Evolutionary conservation across 2,113 vertebrate genomes (phyloP).

Genomic region (Oncorhynchus keta): DNA sequence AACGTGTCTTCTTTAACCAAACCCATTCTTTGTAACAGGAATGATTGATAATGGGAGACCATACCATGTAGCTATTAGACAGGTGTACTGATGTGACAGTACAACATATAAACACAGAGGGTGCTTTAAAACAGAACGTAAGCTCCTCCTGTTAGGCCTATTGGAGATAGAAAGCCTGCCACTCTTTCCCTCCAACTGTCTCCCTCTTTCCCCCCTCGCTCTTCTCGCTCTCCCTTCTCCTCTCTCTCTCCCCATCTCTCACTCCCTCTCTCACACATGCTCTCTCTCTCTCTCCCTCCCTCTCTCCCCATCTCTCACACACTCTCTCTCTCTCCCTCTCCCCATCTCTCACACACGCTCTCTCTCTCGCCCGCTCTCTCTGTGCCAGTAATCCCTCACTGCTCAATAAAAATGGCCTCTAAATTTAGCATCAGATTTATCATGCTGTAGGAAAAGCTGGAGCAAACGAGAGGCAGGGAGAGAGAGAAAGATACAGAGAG

Average conservation of each 20-base stretch:
- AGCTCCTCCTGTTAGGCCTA: conserved; percentile 18
- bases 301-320: conserved; percentile 4
- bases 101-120: conserved; percentile 1
- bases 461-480: conserved; percentile 39
- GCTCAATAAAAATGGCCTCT: conserved; percentile 71
- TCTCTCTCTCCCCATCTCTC: conserved; percentile 21
- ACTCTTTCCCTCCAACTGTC: conserved; percentile 15
- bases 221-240: background rate
- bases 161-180: conserved; percentile 35
- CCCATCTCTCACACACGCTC: conserved; percentile 1
- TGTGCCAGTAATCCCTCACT: conserved; percentile 63
- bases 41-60: background rate
- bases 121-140: background rate
- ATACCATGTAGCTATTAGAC: background rate
- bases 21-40: background rate
- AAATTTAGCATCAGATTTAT: conserved; percentile 94
- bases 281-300: conserved; percentile 15
- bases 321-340: conserved; percentile 13
- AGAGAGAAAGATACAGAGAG: conserved; percentile 27
- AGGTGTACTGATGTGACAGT: background rate
- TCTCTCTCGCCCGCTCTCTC: conserved; percentile 27
- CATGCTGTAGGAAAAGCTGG: conserved; percentile 75
- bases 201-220: conserved; percentile 9
- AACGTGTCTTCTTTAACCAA: too few species aligned
- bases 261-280: conserved; percentile 2